A percentile compares a stretch with the other conserved stretches of the same genome.
phyloP scores from a whole-genome alignment of 2,888 invertebrate genomes.

The Seira sanloemensis region DNA sequence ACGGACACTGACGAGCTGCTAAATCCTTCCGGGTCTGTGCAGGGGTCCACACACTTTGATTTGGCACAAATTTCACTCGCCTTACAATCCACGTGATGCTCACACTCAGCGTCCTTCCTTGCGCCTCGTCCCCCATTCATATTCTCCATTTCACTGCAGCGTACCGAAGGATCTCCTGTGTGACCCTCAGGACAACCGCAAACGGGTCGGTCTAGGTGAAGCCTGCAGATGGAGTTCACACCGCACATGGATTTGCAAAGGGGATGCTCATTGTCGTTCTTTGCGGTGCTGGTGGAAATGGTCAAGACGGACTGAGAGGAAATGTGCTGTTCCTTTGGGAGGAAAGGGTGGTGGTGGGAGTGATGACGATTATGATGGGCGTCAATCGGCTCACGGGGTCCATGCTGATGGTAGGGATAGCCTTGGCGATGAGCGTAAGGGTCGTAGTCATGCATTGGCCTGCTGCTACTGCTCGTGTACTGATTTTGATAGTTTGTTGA shows the following conservation, averaged over 20 bases:
- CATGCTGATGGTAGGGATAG: constrained; percentile 33
- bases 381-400: constrained; percentile 21
- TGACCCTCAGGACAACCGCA: constrained; percentile 69
- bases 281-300: not conserved
- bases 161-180: constrained; percentile 69
- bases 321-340: constrained; percentile 33
- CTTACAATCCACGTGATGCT: constrained; percentile 68
- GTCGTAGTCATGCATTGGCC: constrained; percentile 23
- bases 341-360: constrained; percentile 22
- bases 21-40: constrained; percentile 42
- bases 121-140: not conserved
- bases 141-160: constrained; percentile 52
- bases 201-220: constrained; percentile 60
- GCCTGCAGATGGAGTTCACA: constrained; percentile 67
- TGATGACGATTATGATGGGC: not conserved
- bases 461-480: constrained; percentile 28
- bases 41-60: constrained; percentile 68
- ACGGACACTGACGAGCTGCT: constrained; percentile 8
- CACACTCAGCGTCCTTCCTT: constrained; percentile 46
- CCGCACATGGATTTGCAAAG: constrained; percentile 69
- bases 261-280: constrained; percentile 31
- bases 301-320: constrained; percentile 19
- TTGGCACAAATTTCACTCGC: constrained; percentile 66
- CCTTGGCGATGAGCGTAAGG: constrained; percentile 28
- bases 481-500: constrained; percentile 2